phyloP scores from a whole-genome alignment of 2,888 invertebrate species.

The Amiota mariae region DNA sequence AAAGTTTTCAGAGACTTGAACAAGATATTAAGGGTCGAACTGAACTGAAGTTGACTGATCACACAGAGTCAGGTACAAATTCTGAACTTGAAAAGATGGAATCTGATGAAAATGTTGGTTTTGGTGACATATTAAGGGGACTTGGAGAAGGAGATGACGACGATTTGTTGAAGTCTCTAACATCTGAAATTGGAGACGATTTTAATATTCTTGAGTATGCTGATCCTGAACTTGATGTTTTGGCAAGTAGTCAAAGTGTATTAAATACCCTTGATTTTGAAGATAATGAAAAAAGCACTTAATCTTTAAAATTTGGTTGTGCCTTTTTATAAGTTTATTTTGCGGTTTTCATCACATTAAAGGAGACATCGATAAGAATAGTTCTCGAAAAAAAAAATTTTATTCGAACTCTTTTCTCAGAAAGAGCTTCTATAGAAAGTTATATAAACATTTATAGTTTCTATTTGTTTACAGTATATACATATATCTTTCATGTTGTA shows the following conservation, averaged over 20 bases:
- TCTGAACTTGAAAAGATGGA: constrained; percentile 81
- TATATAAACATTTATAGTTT: too few species aligned
- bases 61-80: constrained; percentile 79
- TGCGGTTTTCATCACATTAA: too few species aligned
- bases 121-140: constrained; percentile 86
- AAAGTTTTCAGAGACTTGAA: constrained; percentile 40
- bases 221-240: constrained; percentile 91
- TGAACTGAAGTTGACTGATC: constrained; percentile 75
- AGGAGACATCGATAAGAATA: too few species aligned
- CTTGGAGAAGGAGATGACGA: constrained; percentile 92
- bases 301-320: constrained; percentile 9
- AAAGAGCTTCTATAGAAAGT: too few species aligned
- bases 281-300: constrained; percentile 73
- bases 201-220: constrained; percentile 97
- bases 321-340: too few species aligned
- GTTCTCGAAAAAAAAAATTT: too few species aligned
- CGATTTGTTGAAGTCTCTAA: constrained; percentile 81
- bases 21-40: constrained; percentile 51
- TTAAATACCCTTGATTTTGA: constrained; percentile 89
- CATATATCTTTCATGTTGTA: too few species aligned
- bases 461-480: too few species aligned
- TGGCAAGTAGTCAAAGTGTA: constrained; percentile 87
- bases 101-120: constrained; percentile 79
- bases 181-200: constrained; percentile 92
- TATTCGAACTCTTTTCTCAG: too few species aligned